Evolutionary conservation across 2,888 invertebrate genomes (phyloP).

Genomic region (Conomelus anceps): DNA sequence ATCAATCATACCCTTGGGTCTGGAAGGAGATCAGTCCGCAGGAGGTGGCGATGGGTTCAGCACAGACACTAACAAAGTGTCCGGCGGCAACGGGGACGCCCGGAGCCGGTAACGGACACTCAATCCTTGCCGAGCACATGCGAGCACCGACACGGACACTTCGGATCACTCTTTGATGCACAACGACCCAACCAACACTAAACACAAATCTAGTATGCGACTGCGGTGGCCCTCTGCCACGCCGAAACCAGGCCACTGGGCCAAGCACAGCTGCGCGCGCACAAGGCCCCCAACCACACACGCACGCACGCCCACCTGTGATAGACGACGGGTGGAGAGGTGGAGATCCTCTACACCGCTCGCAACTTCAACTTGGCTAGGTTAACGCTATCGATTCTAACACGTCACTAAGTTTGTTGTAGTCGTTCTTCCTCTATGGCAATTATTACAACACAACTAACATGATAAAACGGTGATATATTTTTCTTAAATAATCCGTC

Average conservation of each 20-base stretch:
- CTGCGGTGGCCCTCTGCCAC: background rate
- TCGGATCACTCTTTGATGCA: background rate
- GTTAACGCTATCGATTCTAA: background rate
- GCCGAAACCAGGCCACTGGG: background rate
- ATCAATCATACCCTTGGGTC: too few species aligned
- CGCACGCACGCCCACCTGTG: background rate
- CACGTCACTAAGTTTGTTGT: background rate
- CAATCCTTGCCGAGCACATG: constrained; percentile 1
- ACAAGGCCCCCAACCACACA: background rate
- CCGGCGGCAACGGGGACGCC: background rate
- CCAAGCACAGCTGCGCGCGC: constrained; percentile 12
- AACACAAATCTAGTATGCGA: background rate
- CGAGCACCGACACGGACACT: background rate
- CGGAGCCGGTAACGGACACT: background rate
- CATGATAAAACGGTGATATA: too few species aligned
- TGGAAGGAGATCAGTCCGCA: background rate
- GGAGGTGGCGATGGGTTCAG: background rate
- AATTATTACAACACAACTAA: background rate
- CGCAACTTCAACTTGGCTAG: background rate
- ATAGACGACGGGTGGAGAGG: background rate
- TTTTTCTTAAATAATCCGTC: too few species aligned
- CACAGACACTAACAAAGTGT: background rate
- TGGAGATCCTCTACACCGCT: background rate
- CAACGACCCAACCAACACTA: background rate
- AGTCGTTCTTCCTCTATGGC: background rate